Evolutionary conservation across 2,113 vertebrate species (phyloP), one percentile per base, ranked within the genome.

Genomic region (Ploceus nigricollis): DNA sequence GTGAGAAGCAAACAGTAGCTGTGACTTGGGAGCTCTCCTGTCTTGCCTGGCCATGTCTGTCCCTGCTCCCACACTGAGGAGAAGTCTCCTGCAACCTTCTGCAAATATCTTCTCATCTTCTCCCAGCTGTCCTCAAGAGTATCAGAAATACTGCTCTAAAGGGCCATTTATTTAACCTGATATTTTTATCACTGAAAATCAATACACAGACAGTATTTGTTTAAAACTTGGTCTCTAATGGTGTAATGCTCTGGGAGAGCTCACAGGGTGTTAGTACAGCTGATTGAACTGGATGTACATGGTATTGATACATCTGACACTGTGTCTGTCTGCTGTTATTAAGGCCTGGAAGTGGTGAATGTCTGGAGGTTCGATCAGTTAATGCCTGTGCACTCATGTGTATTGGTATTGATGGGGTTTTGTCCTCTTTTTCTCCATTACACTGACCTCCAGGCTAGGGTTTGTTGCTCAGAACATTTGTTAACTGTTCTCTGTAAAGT

Each of bases 371-470:
- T 95, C 9, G 8, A 92, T 71, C 76, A 31, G 37, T 87, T 87
- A 90, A 89, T 82, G 92, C 65, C 45, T 87, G 45, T 89, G 86
- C 87, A 75, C 45, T 94, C 80, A 33, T 37, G 54, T 51, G 28
- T 50, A 6, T 89, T 91, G 42, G 61, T 94, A 82, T 73, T 80
- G 96, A 95, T 14, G 47, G 75, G n/a, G 1, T 72, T 95, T 85
- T 95, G 87, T 87, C 89, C 93, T 94, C 70, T 89, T 73, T 96
- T 88, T 85, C 66, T 93, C 69, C 39, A 25, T 89, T 69, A 82
- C 50, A 65, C 37, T 83, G 65, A 82, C 54, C 90, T 45, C 24
- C 69, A 72, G 85, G 82, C 76, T 58, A 69, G 68, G 5, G 11
- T 80, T 78, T 78, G 56, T 75, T 45, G 69, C 69, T 68, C 80